Evolutionary conservation across 53 echinoderm and acorn worm genomes (phyloP), one percentile per base, ranked within the genome.

Genomic region (Echinarachnius parma): DNA sequence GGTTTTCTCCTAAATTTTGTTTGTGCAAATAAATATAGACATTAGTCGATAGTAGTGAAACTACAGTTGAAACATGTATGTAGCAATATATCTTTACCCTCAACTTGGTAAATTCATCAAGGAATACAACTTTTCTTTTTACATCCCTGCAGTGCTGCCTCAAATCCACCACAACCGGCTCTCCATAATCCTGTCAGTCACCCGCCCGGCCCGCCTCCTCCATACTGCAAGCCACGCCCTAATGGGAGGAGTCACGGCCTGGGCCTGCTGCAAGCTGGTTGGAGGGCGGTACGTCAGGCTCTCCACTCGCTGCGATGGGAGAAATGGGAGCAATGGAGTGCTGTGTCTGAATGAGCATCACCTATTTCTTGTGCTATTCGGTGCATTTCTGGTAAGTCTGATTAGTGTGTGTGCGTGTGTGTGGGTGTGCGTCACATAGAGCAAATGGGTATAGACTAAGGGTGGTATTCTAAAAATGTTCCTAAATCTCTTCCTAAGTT

Each of bases 301-400:
- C 31, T 53, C 78, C 9, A 53, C 62, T 13, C 57, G 28, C 4
- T 85, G 89, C 48, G 15, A 30, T 1, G 59, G 75, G 20, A 46
- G 84, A 26, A 45, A 22, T 4, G 50, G 60, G 9, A n/a, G n/a
- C n/a, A n/a, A 66, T 28, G 76, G 28, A 3, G 50, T 53, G 9
- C 42, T 54, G 34, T 91, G 87, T 46, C 80, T 95, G 13, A 86
- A 85, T 58, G 96, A 95, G 28, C 61, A 82, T n/a, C 96, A 95
- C 22, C 64, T 95, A 14, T 81, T 95, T 33, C 62, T 95, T 56
- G 87, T 95, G 20, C 49, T 95, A 10, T 87, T 87, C 64, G 89
- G 87, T 29, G 62, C 78, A 33, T 91, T 78, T 57, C 46, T 91
- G 81, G 96, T 91, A 82, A 21, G 94, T 62, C 39, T 13, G n/a